Base-by-base conservation (phyloP, 2,113 vertebrate genomes). In the Microtus richardsoni region DNA sequence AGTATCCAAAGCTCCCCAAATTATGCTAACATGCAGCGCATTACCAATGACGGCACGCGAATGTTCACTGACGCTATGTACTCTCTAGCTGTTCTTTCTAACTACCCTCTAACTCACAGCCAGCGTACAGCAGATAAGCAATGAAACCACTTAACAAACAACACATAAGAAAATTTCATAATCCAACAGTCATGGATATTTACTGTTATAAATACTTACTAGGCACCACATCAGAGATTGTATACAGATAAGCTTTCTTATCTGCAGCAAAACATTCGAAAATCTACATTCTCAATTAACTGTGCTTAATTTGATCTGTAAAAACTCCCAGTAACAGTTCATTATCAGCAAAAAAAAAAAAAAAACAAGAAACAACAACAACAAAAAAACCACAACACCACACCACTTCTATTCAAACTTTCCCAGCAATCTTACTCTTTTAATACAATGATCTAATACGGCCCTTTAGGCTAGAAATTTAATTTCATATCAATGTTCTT, bases 401-500 rank as follows among this genome's bases (percentile, higher is more conserved):
- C 13, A 68, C 22, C 47, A 68, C 21, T 41, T 85, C 44, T 91
- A 64, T 70, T 60, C 70, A 62, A 83, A 24, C 6, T 54, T 91
- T 26, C 11, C 62, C 71, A 39, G 78, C 70, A 49, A 62, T 70
- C 36, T 79, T 22, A 71, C 73, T 60, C 88, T 14, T 75, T 89
- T 79, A 86, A 91, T 89, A 92, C 64, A 94, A 91, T 89, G 49
- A 39, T 64, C 17, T 49, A 94, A 73, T 24, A 74, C 2, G 39
- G 24, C 21, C 60, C 39, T 39, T 7, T 66, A 16, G 0, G 12
- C 22, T 5, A 88, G 24, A 92, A 80, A 5, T 58, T 44, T 91
- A 92, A 91, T 13, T 78, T 93, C 3, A 33, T 44, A 94, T 70
- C 47, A 75, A 13, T 21, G 11, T 89, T 89, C 66, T 77, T 64